Base-by-base conservation (phyloP, 2,797 vertebrate species). In the Eulemur mongoz region DNA sequence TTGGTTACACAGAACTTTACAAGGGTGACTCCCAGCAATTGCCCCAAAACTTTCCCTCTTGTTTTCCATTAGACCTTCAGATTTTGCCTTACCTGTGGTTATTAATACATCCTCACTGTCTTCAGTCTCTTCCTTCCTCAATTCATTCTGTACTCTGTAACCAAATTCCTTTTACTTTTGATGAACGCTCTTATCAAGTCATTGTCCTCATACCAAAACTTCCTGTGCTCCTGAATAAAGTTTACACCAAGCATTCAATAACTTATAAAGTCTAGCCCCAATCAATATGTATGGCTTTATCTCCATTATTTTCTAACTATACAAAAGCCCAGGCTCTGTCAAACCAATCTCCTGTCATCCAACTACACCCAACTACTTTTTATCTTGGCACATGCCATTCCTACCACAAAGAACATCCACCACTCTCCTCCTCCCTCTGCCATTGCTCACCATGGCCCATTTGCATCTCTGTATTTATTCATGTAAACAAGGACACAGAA, bases 401-500 rank as follows among this genome's bases (percentile, higher is more conserved):
- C 82, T 86, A 54, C 72, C 65, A 84, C 43, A 95, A 84, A 91
- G 57, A 70, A 95, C 54, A 48, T 38, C 86, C 25, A 50, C 54
- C 48, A 79, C 48, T 72, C 45, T 76, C 48, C 54, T 85, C 63
- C 54, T 85, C 63, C 72, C 32, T 48, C 86, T 91, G 76, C 59
- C 90, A 70, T 0, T 80, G 52, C 67, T 78, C n/a, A 81, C 9
- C 57, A 70, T 1, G 22, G 48, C 7, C 50, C 61, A 82, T 48
- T 18, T 54, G n/a, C 52, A 72, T 84, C 59, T 89, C 52, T 78
- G 65, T 40, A 85, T 65, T 78, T 48, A 76, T 35, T 94, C 52
- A 89, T 72, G 25, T 38, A 94, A 94, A 82, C 57, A 93, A 73
- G 89, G 18, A 61, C 73, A 94, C 43, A 93, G 52, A 88, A 94